Base-by-base conservation (phyloP, 1,140 invertebrate species). In the Hylaeus anthracinus region DNA sequence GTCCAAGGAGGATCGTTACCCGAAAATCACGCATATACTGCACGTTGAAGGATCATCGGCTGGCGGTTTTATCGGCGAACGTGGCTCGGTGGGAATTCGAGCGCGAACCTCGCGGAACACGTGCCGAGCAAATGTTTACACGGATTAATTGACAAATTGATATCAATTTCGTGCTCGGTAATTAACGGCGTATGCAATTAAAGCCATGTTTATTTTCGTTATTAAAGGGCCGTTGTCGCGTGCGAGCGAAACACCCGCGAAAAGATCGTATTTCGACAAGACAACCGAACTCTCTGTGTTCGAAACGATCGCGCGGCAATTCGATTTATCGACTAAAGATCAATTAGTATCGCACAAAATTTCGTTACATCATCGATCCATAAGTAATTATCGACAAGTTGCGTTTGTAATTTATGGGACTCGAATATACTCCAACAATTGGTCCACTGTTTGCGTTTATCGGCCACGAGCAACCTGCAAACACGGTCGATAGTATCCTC, bases 111-210 rank as follows among this genome's bases (percentile, higher is more conserved):
- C 58, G 15, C 15, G 55, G 26, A 14, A 4, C 2, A 63, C 14
- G 15, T 45, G 26, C 2, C 4, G 5, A 9, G 53, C n/a, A 15
- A 58, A 58, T 39, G 14, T 58, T 75, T 58, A 53, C 73, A 60
- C 51, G 64, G 41, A 76, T 67, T 67, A 58, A 67, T 67, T 48
- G 64, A 67, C 64, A 67, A 60, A 76, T 67, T 76, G 74, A 76
- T 67, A 76, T 76, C 55, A 53, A 14, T 39, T 39, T 6, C 43
- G 43, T 51, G 45, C 48, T 26, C 71, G 64, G 55, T 51, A 60
- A 76, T 76, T 76, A 76, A 67, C 41, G 55, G 3, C n/a, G 14
- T 4, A 5, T 55, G 64, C 67, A 67, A 67, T 76, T 76, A 76
- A 67, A 39, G 51, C 53, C 26, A 51, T 26, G 14, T 76, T 76